Evolutionary conservation across 2,888 invertebrate genomes (phyloP).

Genomic region (Dugesia japonica): DNA sequence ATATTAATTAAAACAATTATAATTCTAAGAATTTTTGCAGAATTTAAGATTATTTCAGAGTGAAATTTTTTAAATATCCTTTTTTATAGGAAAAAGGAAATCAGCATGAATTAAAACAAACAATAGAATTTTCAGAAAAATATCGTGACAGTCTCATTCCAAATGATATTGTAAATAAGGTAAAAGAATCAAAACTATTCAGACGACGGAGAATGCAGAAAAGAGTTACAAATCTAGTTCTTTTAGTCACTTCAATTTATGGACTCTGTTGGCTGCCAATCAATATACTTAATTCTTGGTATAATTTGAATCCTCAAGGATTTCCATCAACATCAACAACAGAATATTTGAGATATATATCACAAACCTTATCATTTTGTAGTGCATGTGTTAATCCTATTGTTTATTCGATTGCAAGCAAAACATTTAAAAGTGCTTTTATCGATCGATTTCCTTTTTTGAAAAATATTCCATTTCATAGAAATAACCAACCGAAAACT

Average conservation of each 20-base stretch:
- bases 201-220: slow-evolving; percentile 22
- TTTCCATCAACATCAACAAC: slow-evolving; percentile 25
- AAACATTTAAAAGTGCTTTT: slow-evolving; percentile 26
- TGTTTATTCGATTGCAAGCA: slow-evolving; percentile 28
- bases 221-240: slow-evolving; percentile 30
- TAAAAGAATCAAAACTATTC: not conserved
- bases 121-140: not conserved
- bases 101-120: not conserved
- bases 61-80: too few relatives aligned
- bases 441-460: slow-evolving; percentile 27
- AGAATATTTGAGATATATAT: slow-evolving; percentile 24
- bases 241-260: slow-evolving; percentile 28
- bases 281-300: slow-evolving; percentile 29
- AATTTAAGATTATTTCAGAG: too few relatives aligned
- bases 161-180: not conserved
- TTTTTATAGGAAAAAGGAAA: not conserved
- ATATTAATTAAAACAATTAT: too few relatives aligned
- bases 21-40: too few relatives aligned
- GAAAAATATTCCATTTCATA: not conserved
- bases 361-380: slow-evolving; percentile 27
- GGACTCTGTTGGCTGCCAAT: slow-evolving; percentile 32
- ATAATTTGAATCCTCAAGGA: slow-evolving; percentile 24
- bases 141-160: not conserved
- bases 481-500: not conserved
- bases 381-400: slow-evolving; percentile 30